Conservation (phyloP, 2,888 invertebrate species). For the Oligia fasciuncula region DNA sequence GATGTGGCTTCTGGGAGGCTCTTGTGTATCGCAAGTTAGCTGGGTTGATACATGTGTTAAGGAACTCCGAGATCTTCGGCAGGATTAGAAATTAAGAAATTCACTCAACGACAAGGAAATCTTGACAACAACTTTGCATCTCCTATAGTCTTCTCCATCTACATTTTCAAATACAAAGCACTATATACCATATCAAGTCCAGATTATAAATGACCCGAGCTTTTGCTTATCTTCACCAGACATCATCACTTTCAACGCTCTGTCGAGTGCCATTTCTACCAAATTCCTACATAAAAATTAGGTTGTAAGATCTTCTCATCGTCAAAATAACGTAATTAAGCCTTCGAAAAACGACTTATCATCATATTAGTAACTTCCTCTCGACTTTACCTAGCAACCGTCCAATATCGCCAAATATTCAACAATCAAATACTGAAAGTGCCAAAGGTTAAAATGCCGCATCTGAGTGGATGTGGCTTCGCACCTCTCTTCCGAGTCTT, state of each 20-base stretch:
- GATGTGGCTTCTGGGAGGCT: constrained; percentile 36
- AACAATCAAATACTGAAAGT: background rate
- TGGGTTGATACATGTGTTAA: background rate
- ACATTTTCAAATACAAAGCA: background rate
- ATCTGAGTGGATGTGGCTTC: background rate
- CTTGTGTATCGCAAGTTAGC: background rate
- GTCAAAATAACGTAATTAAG: background rate
- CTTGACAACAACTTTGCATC: background rate
- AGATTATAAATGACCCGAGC: background rate
- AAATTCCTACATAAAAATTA: background rate
- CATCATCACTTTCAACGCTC: background rate
- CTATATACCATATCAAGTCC: background rate
- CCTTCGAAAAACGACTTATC: background rate
- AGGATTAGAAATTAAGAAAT: background rate
- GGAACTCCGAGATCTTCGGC: background rate
- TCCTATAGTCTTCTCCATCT: background rate
- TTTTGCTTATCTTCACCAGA: background rate
- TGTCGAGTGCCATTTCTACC: background rate
- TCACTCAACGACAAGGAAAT: background rate
- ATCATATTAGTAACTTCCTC: background rate
- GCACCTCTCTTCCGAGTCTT: constrained; percentile 40
- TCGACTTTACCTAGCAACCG: background rate
- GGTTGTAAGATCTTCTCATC: background rate
- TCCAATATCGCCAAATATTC: background rate
- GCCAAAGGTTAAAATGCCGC: constrained; percentile 10